These are phyloP conservation scores for Leucoraja erinaceus DNA, from an alignment of 2,113 vertebrate species.

Conservation along the genomic window DNA sequence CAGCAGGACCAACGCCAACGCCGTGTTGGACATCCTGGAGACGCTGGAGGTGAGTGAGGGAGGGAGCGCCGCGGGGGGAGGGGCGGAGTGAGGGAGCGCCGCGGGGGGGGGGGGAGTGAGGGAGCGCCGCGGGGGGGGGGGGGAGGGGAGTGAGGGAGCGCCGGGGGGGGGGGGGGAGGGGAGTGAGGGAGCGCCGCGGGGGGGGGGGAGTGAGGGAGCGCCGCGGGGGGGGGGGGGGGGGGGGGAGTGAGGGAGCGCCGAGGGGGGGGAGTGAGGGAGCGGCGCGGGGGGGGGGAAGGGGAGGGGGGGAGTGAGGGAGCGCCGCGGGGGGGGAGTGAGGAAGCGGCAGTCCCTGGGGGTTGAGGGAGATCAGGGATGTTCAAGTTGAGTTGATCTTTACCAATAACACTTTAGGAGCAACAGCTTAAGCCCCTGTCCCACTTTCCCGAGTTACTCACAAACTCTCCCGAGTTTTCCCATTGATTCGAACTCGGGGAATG, in stretches of 20 bases:
- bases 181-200: neutral
- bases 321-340: neutral
- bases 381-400: no score
- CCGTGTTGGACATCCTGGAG: slow-evolving; percentile 76
- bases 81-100: neutral
- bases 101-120: no score
- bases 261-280: no score
- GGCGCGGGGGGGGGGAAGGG: neutral
- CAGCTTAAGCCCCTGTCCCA: no score
- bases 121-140: no score
- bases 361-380: no score
- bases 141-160: neutral
- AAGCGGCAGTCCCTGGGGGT: neutral
- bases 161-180: neutral
- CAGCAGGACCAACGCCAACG: slow-evolving; percentile 67
- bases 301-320: no score
- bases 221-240: neutral
- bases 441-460: no score
- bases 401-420: no score
- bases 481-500: no score
- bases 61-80: neutral
- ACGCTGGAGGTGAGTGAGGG: slow-evolving; percentile 49
- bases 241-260: neutral
- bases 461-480: no score
- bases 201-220: neutral